These are phyloP conservation scores for Nansenia antarctica DNA, from an alignment of 2,113 vertebrate genomes.

Conservation along the genomic window DNA sequence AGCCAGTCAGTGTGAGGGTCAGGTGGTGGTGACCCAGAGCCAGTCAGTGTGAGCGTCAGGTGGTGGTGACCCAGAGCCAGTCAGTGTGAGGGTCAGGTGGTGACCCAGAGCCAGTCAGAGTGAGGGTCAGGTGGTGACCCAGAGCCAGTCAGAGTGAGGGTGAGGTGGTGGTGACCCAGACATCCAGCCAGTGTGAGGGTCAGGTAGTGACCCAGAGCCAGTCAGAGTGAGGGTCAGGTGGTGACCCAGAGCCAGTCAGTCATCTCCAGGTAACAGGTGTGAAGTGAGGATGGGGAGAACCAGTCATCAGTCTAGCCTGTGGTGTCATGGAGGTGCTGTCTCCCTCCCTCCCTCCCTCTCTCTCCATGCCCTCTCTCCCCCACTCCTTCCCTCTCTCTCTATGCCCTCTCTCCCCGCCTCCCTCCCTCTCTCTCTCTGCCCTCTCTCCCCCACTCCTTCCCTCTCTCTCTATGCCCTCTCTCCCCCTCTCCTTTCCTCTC, in stretches of 20 bases:
- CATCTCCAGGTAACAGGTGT: background rate
- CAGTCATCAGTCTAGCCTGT: background rate
- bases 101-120: no score
- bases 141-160: background rate
- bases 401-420: no score
- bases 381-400: constrained; percentile 31
- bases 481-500: constrained; percentile 20
- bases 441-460: constrained; percentile 16
- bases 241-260: background rate
- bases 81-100: no score
- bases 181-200: no score
- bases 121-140: background rate
- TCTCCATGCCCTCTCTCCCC: constrained; percentile 10
- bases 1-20: no score
- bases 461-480: constrained; percentile 29
- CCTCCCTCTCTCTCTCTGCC: constrained; percentile 34
- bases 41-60: no score
- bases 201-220: no score
- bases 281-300: background rate
- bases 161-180: no score
- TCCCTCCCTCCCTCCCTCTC: constrained; percentile 22
- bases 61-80: no score
- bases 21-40: background rate
- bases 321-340: background rate
- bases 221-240: no score